Evolutionary conservation across 1,140 invertebrate species (phyloP).

Genomic region (Zophobas atratus): DNA sequence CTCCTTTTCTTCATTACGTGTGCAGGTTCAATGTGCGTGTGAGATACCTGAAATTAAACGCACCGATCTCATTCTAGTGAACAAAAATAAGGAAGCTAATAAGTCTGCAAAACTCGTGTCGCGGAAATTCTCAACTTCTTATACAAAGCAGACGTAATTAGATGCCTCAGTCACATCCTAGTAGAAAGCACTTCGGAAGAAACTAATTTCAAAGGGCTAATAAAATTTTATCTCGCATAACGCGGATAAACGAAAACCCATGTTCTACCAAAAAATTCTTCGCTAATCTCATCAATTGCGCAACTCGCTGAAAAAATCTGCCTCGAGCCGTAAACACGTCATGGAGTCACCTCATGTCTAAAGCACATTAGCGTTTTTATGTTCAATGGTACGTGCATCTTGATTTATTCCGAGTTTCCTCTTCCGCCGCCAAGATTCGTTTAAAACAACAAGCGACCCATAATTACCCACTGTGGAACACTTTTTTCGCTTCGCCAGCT

Average conservation of each 20-base stretch:
- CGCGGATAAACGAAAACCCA: not conserved
- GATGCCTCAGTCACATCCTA: constrained; percentile 28
- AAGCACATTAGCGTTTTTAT: too few relatives aligned
- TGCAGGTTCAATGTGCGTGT: constrained; percentile 83
- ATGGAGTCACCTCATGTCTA: not conserved
- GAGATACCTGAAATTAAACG: constrained; percentile 77
- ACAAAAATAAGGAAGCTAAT: constrained; percentile 25
- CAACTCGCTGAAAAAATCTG: not conserved
- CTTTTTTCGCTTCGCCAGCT: too few relatives aligned
- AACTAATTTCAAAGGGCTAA: not conserved
- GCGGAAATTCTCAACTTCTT: constrained; percentile 5
- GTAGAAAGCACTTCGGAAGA: constrained; percentile 4
- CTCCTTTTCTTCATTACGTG: constrained; percentile 89
- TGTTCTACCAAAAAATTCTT: not conserved
- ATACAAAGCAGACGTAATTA: constrained; percentile 17
- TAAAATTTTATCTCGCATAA: constrained; percentile 7
- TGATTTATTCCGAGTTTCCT: too few relatives aligned
- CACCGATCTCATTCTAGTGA: constrained; percentile 1
- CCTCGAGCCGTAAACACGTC: too few relatives aligned
- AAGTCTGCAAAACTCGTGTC: not conserved
- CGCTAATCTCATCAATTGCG: not conserved
- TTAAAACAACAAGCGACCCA: too few relatives aligned
- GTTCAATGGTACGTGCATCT: too few relatives aligned
- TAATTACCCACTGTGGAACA: too few relatives aligned
- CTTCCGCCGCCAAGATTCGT: too few relatives aligned